Percentiles rank a stretch among this genome's conserved stretches.
Evolutionary conservation across 2,113 vertebrate genomes (phyloP).

Genomic region (Notothenia coriiceps): DNA sequence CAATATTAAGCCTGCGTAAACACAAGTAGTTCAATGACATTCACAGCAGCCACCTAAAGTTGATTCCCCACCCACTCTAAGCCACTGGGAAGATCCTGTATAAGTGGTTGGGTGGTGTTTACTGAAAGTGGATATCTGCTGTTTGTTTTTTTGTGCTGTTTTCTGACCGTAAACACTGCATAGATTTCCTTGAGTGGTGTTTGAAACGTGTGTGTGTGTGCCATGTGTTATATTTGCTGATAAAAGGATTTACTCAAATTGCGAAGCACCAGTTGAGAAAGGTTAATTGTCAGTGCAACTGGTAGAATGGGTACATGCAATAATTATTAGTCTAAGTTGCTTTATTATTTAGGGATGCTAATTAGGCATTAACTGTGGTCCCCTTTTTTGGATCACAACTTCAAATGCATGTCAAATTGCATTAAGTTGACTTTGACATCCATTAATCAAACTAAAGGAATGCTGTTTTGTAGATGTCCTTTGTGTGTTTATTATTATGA

Average conservation of each 20-base stretch:
- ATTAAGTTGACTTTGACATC: constrained; percentile 83
- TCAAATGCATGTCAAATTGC: constrained; percentile 84
- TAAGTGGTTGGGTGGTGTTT: constrained; percentile 78
- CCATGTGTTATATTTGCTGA: constrained; percentile 87
- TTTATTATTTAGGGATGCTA: constrained; percentile 85
- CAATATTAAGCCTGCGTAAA: constrained; percentile 77
- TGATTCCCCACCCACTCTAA: constrained; percentile 76
- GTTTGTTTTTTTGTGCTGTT: constrained; percentile 84
- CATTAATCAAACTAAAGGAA: constrained; percentile 77
- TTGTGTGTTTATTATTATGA: constrained; percentile 71
- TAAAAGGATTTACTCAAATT: constrained; percentile 87
- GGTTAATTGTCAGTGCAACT: constrained; percentile 85
- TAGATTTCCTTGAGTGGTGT: constrained; percentile 79
- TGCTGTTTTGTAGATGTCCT: constrained; percentile 82
- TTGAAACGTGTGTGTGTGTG: constrained; percentile 69
- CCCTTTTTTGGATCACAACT: constrained; percentile 80
- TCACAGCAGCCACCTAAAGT: constrained; percentile 79
- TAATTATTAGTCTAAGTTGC: constrained; percentile 85
- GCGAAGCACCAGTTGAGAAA: constrained; percentile 83
- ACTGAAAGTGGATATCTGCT: constrained; percentile 80
- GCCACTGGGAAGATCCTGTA: constrained; percentile 72
- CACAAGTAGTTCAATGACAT: constrained; percentile 81
- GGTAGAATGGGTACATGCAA: constrained; percentile 81
- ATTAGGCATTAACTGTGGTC: constrained; percentile 81
- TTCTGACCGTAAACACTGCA: constrained; percentile 79